Base-by-base conservation (phyloP, 1,140 invertebrate species). In the Mamestra configurata region DNA sequence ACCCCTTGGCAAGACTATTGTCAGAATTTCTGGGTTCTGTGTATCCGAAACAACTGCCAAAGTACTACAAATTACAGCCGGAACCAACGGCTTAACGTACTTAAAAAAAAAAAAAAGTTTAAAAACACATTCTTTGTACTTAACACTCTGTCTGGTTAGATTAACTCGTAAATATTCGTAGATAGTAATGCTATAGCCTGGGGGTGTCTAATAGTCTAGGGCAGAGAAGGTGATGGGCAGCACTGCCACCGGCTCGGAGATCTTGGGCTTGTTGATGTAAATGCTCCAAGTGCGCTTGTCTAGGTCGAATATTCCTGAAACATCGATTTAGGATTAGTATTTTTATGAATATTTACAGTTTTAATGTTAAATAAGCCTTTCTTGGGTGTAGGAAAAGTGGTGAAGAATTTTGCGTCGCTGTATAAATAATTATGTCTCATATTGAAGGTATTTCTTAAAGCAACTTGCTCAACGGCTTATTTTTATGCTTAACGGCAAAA, bases 261-360 rank as follows among this genome's bases (percentile, higher is more conserved):
- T 49, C 49, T 88, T 90, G 2, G 92, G 91, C 49, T 92, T 88
- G 71, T 93, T 88, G 71, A 95, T 94, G 84, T 90, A 95, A 71
- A 95, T 87, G 57, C 89, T 94, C 93, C 92, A 94, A 0, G 92
- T 91, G 43, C 84, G 86, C 51, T 92, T 88, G 4, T 86, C 79
- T 61, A 94, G 73, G 77, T 94, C 92, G 77, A 94, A 94, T 6
- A 94, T 83, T 96, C 97, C 97, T 85, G 96, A 95, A 70, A 53
- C 7, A 64, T 68, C 15, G 15, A 7, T 24, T 59, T 10, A 7
- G 5, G 0, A 37, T 22, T 18, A n/a, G 5, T 18, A 35, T 11
- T 10, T 37, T 61, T n/a, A n/a, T n/a, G n/a, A n/a, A n/a, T n/a
- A n/a, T n/a, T n/a, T n/a, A n/a, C n/a, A n/a, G n/a, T n/a, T n/a